Evolutionary conservation across 2,113 vertebrate genomes (phyloP).

Genomic region (Pachyramphus minor): DNA sequence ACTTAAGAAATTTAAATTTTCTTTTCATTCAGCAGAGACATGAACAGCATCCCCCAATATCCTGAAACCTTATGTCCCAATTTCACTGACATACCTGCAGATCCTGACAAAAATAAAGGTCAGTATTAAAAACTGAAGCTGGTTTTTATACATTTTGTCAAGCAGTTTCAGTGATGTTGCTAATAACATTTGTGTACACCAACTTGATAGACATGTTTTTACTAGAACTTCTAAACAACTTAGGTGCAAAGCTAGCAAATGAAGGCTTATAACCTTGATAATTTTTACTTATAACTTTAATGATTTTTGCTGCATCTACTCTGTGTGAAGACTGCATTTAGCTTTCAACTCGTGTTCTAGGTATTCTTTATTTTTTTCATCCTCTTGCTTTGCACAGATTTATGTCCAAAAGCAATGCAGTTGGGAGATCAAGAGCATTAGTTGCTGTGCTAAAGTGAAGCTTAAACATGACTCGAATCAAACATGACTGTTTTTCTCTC

Average conservation of each 20-base stretch:
- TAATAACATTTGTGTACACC: background rate
- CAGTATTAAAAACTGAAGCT: slow-evolving; percentile 3
- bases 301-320: background rate
- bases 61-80: slow-evolving; percentile 73
- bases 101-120: slow-evolving; percentile 84
- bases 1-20: background rate
- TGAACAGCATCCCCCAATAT: slow-evolving; percentile 56
- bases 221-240: background rate
- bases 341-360: background rate
- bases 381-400: background rate
- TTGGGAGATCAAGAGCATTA: background rate
- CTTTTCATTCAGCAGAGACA: slow-evolving; percentile 57
- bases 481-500: background rate
- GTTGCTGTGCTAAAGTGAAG: background rate
- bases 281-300: background rate
- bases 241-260: background rate
- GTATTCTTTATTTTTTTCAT: background rate
- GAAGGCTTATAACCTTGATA: background rate
- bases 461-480: background rate
- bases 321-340: background rate
- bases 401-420: background rate
- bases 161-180: background rate
- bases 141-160: background rate
- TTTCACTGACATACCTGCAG: slow-evolving; percentile 80
- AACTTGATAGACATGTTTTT: background rate